phyloP scores from a whole-genome alignment of 2,113 vertebrate species.

The Alces alces region DNA sequence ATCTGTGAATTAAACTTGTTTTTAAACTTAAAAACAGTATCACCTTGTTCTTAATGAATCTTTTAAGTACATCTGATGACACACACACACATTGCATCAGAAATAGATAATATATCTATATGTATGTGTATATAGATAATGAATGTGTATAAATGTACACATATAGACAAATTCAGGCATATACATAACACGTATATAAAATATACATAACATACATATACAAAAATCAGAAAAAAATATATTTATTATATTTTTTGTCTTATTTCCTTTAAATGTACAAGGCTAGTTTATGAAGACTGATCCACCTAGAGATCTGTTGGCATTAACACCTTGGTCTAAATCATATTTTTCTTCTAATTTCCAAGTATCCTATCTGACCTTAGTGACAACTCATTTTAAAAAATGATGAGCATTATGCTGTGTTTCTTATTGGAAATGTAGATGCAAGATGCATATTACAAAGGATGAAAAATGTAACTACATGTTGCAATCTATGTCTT shows the following conservation, averaged over 20 bases:
- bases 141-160: background rate
- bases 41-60: background rate
- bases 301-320: background rate
- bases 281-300: background rate
- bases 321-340: conserved; percentile 32
- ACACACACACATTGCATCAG: background rate
- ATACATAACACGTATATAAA: background rate
- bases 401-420: conserved; percentile 41
- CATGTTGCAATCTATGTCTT: conserved; percentile 51
- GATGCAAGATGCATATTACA: conserved; percentile 54
- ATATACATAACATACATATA: background rate
- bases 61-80: background rate
- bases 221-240: background rate
- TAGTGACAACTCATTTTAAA: conserved; percentile 37
- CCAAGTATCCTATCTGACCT: conserved; percentile 32
- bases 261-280: conserved; percentile 17
- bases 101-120: background rate
- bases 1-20: background rate
- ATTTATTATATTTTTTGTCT: background rate
- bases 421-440: conserved; percentile 48
- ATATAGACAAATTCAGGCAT: background rate
- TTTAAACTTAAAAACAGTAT: background rate
- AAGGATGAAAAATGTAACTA: conserved; percentile 64
- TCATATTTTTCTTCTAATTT: background rate
- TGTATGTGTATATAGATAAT: too few relatives aligned